Conservation (phyloP, 2,113 vertebrate genomes). For the Semnornis frantzii region DNA sequence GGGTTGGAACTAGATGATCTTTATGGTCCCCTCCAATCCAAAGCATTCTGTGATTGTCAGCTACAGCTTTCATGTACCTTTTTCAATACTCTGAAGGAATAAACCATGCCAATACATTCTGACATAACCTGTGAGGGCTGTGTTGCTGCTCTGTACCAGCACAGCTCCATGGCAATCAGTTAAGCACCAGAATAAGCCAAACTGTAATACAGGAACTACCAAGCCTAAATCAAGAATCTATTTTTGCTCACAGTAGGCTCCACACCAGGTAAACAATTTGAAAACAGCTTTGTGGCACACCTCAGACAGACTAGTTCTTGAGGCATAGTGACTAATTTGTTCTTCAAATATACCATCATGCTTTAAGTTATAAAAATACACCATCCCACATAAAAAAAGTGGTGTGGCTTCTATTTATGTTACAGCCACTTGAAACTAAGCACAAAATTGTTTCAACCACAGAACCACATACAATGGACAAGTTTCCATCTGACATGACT, state of each 20-base stretch:
- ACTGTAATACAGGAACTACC: constrained; percentile 7
- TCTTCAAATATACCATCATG: constrained; percentile 63
- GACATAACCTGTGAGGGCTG: not conserved
- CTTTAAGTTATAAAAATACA: constrained; percentile 53
- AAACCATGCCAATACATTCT: not conserved
- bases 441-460: constrained; percentile 49
- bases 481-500: constrained; percentile 45
- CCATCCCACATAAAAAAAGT: constrained; percentile 49
- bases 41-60: not conserved
- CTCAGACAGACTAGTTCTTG: constrained; percentile 62
- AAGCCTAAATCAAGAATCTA: constrained; percentile 27
- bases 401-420: constrained; percentile 58
- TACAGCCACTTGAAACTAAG: constrained; percentile 47
- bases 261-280: constrained; percentile 63
- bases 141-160: not conserved
- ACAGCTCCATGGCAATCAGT: not conserved
- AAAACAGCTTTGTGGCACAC: constrained; percentile 60
- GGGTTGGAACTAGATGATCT: no score
- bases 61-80: not conserved
- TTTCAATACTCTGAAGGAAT: not conserved
- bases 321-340: constrained; percentile 64
- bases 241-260: constrained; percentile 44
- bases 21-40: no score
- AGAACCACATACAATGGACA: constrained; percentile 56
- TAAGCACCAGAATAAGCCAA: not conserved